Percentiles rank a stretch among this genome's conserved stretches.
These are phyloP conservation scores for Diceros bicornis DNA, from an alignment of 2,797 vertebrate species.

Conservation along the genomic window DNA sequence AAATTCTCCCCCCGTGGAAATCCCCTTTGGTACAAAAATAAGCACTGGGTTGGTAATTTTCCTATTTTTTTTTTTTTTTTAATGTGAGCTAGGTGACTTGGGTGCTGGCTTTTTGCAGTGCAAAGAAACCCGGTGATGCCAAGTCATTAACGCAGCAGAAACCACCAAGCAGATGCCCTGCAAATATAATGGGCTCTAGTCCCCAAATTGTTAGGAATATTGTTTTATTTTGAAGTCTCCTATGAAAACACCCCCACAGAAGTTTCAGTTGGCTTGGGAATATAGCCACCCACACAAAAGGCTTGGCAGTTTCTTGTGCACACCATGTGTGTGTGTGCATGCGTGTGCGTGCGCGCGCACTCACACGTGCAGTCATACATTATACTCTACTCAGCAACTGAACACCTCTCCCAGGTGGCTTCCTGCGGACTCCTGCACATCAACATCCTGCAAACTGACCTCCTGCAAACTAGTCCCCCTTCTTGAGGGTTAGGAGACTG, in stretches of 20 bases:
- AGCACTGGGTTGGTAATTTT: slow-evolving; percentile 55
- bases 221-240: slow-evolving; percentile 62
- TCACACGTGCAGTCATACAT: background rate
- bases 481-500: background rate
- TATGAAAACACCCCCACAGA: slow-evolving; percentile 57
- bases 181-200: background rate
- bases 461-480: background rate
- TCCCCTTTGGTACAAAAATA: slow-evolving; percentile 77
- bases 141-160: background rate
- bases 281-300: slow-evolving; percentile 35
- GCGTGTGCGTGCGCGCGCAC: rapidly evolving
- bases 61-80: background rate
- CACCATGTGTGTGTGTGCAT: background rate
- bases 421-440: background rate
- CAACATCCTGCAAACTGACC: background rate
- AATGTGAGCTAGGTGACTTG: background rate
- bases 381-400: background rate
- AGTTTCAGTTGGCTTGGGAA: slow-evolving; percentile 50
- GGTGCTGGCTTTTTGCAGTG: slow-evolving; percentile 32
- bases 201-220: background rate
- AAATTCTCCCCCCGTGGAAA: slow-evolving; percentile 61
- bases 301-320: background rate
- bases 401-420: background rate
- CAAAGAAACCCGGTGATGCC: background rate
- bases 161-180: background rate